Evolutionary conservation across 2,888 invertebrate genomes (phyloP).

Genomic region (Acrocyrtus sp.): DNA sequence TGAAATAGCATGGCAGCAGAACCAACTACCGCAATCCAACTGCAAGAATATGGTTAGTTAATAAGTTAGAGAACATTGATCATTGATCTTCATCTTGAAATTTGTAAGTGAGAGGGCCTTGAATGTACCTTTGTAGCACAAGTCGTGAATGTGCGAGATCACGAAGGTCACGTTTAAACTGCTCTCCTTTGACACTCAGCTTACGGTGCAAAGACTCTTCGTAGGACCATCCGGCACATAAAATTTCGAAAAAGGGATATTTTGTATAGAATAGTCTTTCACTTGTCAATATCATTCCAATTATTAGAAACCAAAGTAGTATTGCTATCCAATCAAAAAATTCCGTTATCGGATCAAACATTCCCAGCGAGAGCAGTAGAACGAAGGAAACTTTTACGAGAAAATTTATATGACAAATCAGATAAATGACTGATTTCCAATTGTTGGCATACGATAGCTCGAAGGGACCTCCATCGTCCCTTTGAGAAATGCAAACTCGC

Average conservation of each 20-base stretch:
- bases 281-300: slow-evolving; percentile 37
- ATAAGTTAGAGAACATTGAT: too few species aligned
- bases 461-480: slow-evolving; percentile 6
- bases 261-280: slow-evolving; percentile 37
- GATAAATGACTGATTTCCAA: slow-evolving; percentile 33
- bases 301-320: slow-evolving; percentile 44
- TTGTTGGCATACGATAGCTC: slow-evolving; percentile 16
- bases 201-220: slow-evolving; percentile 18
- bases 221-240: slow-evolving; percentile 40
- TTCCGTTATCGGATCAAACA: slow-evolving; percentile 26
- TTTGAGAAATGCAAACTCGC: slow-evolving; percentile 19
- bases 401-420: slow-evolving; percentile 43
- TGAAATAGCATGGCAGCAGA: slow-evolving; percentile 48
- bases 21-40: slow-evolving; percentile 39
- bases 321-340: slow-evolving; percentile 46
- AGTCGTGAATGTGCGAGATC: slow-evolving; percentile 23
- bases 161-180: slow-evolving; percentile 25
- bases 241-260: slow-evolving; percentile 50
- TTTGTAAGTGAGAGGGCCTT: neutral
- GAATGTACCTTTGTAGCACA: slow-evolving; percentile 35
- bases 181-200: slow-evolving; percentile 18
- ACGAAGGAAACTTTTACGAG: slow-evolving; percentile 29
- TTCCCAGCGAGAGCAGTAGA: slow-evolving; percentile 19
- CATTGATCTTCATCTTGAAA: neutral
- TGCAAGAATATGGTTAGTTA: neutral